Conservation (phyloP, 2,888 invertebrate genomes). For the Xylota sylvarum region DNA sequence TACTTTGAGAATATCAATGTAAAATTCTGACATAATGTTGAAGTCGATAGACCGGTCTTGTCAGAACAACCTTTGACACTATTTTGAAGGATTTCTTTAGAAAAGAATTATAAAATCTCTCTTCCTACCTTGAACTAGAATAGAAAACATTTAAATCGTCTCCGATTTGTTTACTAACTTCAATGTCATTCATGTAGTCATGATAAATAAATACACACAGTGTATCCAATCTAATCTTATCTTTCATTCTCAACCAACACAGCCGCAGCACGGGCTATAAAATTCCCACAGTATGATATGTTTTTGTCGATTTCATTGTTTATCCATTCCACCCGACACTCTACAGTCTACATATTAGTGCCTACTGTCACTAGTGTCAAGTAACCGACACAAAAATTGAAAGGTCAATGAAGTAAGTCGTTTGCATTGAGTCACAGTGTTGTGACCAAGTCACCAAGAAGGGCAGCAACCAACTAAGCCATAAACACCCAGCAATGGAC, state of each 20-base stretch:
- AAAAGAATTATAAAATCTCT: too few species aligned
- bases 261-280: background rate
- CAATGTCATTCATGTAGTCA: background rate
- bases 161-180: too few species aligned
- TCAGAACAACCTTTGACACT: too few species aligned
- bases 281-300: background rate
- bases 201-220: background rate
- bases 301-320: background rate
- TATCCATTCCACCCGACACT: constrained; percentile 8
- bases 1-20: too few species aligned
- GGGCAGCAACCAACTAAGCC: constrained; percentile 34
- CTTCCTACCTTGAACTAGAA: too few species aligned
- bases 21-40: too few species aligned
- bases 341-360: background rate
- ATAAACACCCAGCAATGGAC: background rate
- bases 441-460: constrained; percentile 23
- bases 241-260: constrained; percentile 1
- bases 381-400: constrained; percentile 16
- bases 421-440: constrained; percentile 35
- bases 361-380: constrained; percentile 19
- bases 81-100: too few species aligned
- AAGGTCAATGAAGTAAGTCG: constrained; percentile 46
- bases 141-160: too few species aligned
- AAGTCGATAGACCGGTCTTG: too few species aligned
- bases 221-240: background rate